A percentile compares a stretch with the other conserved stretches of the same genome.
Conservation (phyloP, 2,888 invertebrate species). For the Pyrgus malvae region DNA sequence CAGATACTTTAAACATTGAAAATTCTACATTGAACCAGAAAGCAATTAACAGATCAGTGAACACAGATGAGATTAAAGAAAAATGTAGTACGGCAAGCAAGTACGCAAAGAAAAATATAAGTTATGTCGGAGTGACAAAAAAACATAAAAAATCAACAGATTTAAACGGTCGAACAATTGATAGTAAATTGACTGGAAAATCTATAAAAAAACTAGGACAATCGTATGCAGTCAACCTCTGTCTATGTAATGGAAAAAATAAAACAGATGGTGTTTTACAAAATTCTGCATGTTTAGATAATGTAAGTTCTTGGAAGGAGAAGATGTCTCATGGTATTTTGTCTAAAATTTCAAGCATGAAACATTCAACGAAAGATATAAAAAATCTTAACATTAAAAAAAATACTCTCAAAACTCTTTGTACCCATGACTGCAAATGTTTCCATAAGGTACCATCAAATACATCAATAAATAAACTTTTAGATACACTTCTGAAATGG, state of each 20-base stretch:
- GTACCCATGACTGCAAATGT: slow-evolving; percentile 53
- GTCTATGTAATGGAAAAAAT: slow-evolving; percentile 53
- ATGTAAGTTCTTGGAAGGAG: slow-evolving; percentile 32
- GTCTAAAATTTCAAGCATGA: slow-evolving; percentile 38
- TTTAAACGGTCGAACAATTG: neutral
- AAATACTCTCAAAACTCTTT: slow-evolving; percentile 34
- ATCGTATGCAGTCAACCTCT: slow-evolving; percentile 62
- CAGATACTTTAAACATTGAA: slow-evolving; percentile 13
- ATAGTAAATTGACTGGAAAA: slow-evolving; percentile 23
- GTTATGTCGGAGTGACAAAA: neutral
- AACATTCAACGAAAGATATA: slow-evolving; percentile 43
- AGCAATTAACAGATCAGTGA: slow-evolving; percentile 18
- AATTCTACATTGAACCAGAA: slow-evolving; percentile 17
- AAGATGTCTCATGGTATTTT: slow-evolving; percentile 36
- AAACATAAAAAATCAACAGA: neutral
- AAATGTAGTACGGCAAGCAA: neutral
- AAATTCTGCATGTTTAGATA: slow-evolving; percentile 21
- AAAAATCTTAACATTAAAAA: slow-evolving; percentile 27
- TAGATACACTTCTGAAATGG: slow-evolving; percentile 47
- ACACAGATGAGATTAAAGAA: slow-evolving; percentile 15
- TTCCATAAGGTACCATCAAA: slow-evolving; percentile 65
- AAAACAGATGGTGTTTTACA: slow-evolving; percentile 33
- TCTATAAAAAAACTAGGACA: slow-evolving; percentile 38
- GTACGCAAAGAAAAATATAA: slow-evolving; percentile 7
- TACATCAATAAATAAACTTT: slow-evolving; percentile 60